phyloP scores from a whole-genome alignment of 2,797 vertebrate species.

The Sebastiscus tertius region DNA sequence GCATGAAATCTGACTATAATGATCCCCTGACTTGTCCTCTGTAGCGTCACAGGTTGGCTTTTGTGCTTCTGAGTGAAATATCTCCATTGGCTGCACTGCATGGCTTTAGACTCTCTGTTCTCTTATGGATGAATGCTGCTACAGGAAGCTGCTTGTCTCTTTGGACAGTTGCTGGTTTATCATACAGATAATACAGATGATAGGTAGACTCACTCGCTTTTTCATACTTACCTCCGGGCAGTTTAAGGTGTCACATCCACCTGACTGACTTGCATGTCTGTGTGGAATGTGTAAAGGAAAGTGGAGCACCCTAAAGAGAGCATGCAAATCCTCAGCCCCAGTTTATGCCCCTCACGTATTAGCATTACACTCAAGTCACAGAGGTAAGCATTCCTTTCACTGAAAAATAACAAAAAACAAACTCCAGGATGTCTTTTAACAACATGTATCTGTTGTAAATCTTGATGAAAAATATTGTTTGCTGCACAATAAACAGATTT shows the following conservation, averaged over 20 bases:
- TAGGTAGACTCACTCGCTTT: constrained; percentile 5
- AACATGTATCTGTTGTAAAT: background rate
- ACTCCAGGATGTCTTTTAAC: background rate
- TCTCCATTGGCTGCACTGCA: background rate
- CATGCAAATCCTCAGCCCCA: background rate
- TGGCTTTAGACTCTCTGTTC: background rate
- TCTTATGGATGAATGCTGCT: background rate
- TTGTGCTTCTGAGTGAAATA: background rate
- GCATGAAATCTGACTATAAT: background rate
- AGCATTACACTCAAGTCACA: background rate
- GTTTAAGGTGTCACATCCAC: constrained; percentile 43
- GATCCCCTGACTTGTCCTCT: background rate
- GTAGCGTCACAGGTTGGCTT: background rate
- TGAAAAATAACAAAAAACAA: background rate
- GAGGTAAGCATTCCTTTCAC: background rate
- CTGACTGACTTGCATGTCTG: constrained; percentile 39
- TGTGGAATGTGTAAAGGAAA: constrained; percentile 26
- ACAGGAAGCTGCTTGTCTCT: constrained; percentile 9
- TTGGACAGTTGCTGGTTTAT: background rate
- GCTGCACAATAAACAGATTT: background rate
- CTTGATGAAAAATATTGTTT: background rate
- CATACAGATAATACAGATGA: constrained; percentile 1
- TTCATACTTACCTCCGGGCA: constrained; percentile 20
- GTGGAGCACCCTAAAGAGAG: constrained; percentile 25
- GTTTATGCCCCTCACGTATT: background rate